Percentiles rank a stretch among this genome's conserved stretches.
Evolutionary conservation across 2,113 vertebrate species (phyloP).

Genomic region (Dicerorhinus sumatrensis): DNA sequence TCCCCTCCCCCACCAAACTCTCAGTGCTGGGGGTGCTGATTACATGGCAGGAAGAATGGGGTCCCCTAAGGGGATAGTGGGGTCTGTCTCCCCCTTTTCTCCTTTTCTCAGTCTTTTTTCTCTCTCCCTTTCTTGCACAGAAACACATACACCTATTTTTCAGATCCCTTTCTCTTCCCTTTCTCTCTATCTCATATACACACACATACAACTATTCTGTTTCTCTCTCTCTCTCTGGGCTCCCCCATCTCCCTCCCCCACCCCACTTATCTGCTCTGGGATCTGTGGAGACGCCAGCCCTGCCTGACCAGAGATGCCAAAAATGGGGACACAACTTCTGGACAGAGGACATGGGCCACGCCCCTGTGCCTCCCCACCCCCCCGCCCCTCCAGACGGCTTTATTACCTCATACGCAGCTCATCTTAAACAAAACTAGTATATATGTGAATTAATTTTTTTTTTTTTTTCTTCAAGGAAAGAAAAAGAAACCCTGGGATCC

Average conservation of each 20-base stretch:
- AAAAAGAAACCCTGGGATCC: slow-evolving; percentile 59
- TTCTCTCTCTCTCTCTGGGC: background rate
- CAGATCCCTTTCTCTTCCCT: background rate
- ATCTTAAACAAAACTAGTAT: too few species aligned
- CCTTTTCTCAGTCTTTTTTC: background rate
- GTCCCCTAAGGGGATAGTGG: slow-evolving; percentile 31
- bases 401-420: slow-evolving; percentile 85
- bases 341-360: slow-evolving; percentile 71
- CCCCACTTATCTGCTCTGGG: slow-evolving; percentile 72
- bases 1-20: slow-evolving; percentile 4
- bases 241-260: slow-evolving; percentile 27
- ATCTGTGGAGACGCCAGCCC: slow-evolving; percentile 76
- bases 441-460: too few species aligned
- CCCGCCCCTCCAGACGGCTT: slow-evolving; percentile 76
- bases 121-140: background rate
- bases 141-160: slow-evolving; percentile 40
- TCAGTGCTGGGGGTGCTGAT: slow-evolving; percentile 61
- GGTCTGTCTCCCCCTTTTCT: slow-evolving; percentile 2
- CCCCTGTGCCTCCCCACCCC: slow-evolving; percentile 65
- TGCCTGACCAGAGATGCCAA: slow-evolving; percentile 81
- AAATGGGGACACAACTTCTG: slow-evolving; percentile 80
- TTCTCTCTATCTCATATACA: background rate
- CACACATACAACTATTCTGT: background rate
- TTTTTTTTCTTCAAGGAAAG: slow-evolving; percentile 23
- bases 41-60: slow-evolving; percentile 62